These are phyloP conservation scores for Hyaena hyaena DNA, from an alignment of 2,113 vertebrate genomes.

Conservation along the genomic window DNA sequence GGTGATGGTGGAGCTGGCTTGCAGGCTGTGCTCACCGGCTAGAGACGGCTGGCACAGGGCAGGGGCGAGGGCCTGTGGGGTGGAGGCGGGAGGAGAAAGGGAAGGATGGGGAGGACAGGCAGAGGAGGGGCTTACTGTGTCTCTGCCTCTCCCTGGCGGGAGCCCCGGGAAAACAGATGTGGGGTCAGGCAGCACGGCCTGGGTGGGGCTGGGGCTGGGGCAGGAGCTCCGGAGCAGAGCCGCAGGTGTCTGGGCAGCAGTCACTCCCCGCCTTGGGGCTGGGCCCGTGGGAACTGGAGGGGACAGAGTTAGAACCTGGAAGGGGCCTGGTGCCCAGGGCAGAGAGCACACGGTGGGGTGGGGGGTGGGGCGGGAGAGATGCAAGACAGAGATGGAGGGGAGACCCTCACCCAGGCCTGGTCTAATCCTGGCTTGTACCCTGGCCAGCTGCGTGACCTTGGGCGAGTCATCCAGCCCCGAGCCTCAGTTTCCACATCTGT, in stretches of 20 bases:
- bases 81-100: accelerated
- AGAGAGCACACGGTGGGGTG: accelerated
- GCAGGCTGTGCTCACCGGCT: accelerated
- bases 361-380: not conserved
- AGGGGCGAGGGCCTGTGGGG: accelerated
- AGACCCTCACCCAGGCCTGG: not conserved
- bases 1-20: accelerated
- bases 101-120: too few relatives aligned
- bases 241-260: accelerated
- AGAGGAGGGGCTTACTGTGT: not conserved
- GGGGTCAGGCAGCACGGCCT: not conserved
- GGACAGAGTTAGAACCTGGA: too few relatives aligned
- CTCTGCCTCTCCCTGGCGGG: not conserved
- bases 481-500: conserved; percentile 26
- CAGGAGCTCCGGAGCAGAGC: not conserved
- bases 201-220: too few relatives aligned
- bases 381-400: accelerated
- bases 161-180: not conserved
- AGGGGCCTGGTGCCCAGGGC: not conserved
- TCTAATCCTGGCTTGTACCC: not conserved
- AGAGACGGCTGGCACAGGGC: too few relatives aligned
- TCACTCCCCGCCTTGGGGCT: not conserved
- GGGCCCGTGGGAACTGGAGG: not conserved
- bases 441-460: not conserved
- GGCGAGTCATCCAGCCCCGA: not conserved